Percentiles rank a stretch among this genome's conserved stretches.
phyloP scores from a whole-genome alignment of 2,113 vertebrate genomes.

The Dinomys branickii region DNA sequence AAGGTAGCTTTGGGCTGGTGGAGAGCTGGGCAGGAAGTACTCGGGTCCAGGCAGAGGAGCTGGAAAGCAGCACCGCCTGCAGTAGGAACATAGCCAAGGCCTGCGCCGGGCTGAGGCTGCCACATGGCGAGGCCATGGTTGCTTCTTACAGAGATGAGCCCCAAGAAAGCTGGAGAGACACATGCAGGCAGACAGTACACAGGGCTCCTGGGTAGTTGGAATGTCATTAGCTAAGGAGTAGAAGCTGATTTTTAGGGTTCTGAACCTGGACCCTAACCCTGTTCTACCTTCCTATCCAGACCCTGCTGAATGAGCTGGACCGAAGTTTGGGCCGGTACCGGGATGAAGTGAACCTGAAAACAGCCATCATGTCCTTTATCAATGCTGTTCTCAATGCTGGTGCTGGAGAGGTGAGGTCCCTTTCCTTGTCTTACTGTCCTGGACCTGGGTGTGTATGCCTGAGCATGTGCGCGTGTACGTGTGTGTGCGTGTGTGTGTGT shows the following conservation, averaged over 20 bases:
- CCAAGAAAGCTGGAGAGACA: neutral
- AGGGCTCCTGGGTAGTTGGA: neutral
- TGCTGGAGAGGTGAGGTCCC: slow-evolving; percentile 93
- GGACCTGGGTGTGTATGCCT: no score
- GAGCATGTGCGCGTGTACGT: no score
- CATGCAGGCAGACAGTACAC: neutral
- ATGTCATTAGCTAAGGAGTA: neutral
- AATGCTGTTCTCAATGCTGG: slow-evolving; percentile 97
- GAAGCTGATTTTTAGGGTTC: neutral
- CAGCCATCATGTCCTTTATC: slow-evolving; percentile 99
- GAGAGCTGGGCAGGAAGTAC: neutral
- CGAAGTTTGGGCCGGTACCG: slow-evolving; percentile 94
- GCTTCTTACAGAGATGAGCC: neutral
- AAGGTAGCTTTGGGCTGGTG: neutral
- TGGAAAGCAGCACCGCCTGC: neutral
- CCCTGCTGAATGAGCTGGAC: slow-evolving; percentile 95
- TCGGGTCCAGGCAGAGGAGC: neutral
- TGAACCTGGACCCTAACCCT: neutral
- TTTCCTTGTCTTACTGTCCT: neutral
- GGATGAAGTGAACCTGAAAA: slow-evolving; percentile 98
- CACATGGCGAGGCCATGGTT: neutral
- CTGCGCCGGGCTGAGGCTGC: neutral
- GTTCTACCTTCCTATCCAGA: slow-evolving; percentile 83
- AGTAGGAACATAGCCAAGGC: neutral
- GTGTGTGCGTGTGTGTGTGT: no score